Base-by-base conservation (phyloP, 2,888 invertebrate genomes). In the Pollenia angustigena region DNA sequence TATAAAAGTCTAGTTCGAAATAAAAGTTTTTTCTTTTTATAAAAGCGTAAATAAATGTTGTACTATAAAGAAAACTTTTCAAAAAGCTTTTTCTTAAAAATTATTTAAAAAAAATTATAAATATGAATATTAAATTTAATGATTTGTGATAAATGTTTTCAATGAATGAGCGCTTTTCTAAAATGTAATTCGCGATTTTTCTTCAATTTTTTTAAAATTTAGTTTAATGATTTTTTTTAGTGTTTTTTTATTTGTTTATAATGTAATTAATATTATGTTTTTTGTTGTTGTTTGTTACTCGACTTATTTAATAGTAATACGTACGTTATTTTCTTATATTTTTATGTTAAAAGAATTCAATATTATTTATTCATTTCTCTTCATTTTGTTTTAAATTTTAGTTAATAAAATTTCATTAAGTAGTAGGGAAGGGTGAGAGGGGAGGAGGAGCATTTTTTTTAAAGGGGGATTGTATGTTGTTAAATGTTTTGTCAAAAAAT, bases 281-380 rank as follows among this genome's bases (percentile, higher is more conserved):
- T n/a, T n/a, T n/a, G n/a, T n/a, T n/a, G n/a, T 79, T 58, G 42
- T 68, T 79, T 75, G 23, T 76, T 56, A 14, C 42, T 85, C 66
- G 75, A 12, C 81, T 84, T 87, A 87, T 68, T 60, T 85, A 82
- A 58, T 88, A 88, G 88, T 86, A 88, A 88, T 86, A 85, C 86
- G 80, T 88, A 85, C 80, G 72, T 79, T 60, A 48, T 60, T 66
- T 18, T 18, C 64, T 75, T 14, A 71, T 66, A 60, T 52, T 60
- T 78, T 86, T 78, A 81, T 83, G 72, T 87, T 81, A 84, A 84
- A 78, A 87, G 76, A 87, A 74, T 81, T 84, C 44, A 72, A 58
- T 86, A 54, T 62, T 75, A 79, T 75, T 78, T 71, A 23, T 71
- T 72, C 23, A 69, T 72, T 75, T 56, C 11, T 62, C 40, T 52